Conservation (phyloP, 2,888 invertebrate genomes). For the Machimus atricapillus region DNA sequence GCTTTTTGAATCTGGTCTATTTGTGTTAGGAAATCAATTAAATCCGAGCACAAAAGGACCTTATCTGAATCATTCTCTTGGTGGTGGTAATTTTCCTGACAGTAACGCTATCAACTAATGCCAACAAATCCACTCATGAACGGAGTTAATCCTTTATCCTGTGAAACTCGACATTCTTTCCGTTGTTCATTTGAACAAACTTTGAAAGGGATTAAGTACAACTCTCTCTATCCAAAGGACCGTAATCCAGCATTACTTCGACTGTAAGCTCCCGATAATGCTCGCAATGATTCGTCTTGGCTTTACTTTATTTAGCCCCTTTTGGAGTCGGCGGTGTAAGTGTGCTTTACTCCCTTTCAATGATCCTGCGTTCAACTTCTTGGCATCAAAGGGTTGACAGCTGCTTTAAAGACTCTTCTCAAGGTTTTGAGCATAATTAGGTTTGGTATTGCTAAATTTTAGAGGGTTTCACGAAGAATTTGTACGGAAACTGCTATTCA, state of each 20-base stretch:
- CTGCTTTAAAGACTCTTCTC: background rate
- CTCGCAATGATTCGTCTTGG: background rate
- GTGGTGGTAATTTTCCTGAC: background rate
- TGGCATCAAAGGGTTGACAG: constrained; percentile 10
- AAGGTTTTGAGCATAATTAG: background rate
- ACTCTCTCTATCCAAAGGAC: background rate
- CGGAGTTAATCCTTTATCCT: constrained; percentile 2
- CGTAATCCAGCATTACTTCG: constrained; percentile 5
- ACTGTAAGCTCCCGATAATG: constrained; percentile 11
- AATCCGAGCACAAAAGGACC: background rate
- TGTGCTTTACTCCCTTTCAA: background rate
- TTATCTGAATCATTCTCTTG: background rate
- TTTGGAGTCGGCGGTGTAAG: background rate
- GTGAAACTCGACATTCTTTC: constrained; percentile 19
- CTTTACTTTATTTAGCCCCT: background rate
- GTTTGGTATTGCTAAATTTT: background rate
- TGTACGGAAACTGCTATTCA: background rate
- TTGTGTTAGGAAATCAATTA: background rate
- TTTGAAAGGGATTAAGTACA: constrained; percentile 6
- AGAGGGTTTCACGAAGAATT: background rate
- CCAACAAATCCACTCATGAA: constrained; percentile 13
- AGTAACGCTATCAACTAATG: constrained; percentile 2
- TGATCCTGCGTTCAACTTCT: background rate
- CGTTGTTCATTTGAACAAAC: constrained; percentile 18
- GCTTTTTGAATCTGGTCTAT: background rate